A percentile compares a stretch with the other conserved stretches of the same genome.
These are phyloP conservation scores for Helicoverpa zea DNA, from an alignment of 1,140 invertebrate species.

Conservation along the genomic window DNA sequence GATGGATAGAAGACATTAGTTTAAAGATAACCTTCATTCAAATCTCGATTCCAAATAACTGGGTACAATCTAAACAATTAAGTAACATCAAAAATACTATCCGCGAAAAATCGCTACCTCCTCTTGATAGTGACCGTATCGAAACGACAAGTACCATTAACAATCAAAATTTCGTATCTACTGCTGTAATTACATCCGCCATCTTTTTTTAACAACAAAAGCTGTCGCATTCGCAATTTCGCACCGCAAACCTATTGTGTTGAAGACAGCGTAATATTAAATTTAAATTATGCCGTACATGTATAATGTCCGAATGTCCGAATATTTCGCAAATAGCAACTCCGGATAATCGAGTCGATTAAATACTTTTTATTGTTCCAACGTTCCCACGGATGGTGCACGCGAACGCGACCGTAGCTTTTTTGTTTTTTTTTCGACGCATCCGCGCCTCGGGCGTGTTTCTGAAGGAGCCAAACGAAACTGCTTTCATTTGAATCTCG, in stretches of 20 bases:
- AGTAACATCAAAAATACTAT: conserved; percentile 16
- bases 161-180: conserved; percentile 49
- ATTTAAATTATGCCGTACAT: conserved; percentile 50
- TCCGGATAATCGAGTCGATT: conserved; percentile 65
- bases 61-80: background rate
- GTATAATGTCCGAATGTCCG: conserved; percentile 52
- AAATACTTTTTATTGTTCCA: conserved; percentile 69
- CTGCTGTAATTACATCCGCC: conserved; percentile 69
- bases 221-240: conserved; percentile 68
- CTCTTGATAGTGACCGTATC: conserved; percentile 49
- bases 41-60: background rate
- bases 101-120: conserved; percentile 54
- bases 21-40: background rate
- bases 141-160: conserved; percentile 51
- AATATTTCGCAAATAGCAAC: conserved; percentile 69
- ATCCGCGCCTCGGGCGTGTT: conserved; percentile 76
- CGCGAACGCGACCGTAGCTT: conserved; percentile 64
- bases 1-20: background rate
- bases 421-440: conserved; percentile 58
- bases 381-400: conserved; percentile 79
- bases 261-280: conserved; percentile 61
- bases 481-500: conserved; percentile 73
- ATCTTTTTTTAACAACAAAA: conserved; percentile 64
- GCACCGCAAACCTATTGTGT: conserved; percentile 64
- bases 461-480: conserved; percentile 69